Percentiles rank a stretch among this genome's conserved stretches.
phyloP scores from a whole-genome alignment of 2,113 vertebrate genomes.

The Brachypodius melanocephalos region DNA sequence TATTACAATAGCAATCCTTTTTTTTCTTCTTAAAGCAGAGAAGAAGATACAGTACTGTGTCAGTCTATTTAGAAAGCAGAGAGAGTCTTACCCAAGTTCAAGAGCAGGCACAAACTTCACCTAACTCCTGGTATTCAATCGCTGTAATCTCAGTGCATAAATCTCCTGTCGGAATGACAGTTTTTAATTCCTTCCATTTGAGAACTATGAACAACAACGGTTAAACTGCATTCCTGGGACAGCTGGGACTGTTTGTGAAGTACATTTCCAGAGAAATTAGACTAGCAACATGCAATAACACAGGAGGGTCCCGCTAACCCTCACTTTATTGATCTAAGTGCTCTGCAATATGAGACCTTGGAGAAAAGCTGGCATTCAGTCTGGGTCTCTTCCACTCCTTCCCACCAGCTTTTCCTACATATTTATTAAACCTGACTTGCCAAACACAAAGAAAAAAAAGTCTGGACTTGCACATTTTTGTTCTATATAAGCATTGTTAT shows the following conservation, averaged over 20 bases:
- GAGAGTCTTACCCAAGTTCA: not conserved
- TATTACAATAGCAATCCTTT: not conserved
- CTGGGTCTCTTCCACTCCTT: not conserved
- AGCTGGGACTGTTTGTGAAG: conserved; percentile 41
- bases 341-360: not conserved
- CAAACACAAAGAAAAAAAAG: not conserved
- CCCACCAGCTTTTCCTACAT: not conserved
- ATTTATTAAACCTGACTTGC: conserved; percentile 4
- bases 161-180: not conserved
- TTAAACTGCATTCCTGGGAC: conserved; percentile 45
- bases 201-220: not conserved
- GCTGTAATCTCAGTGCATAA: not conserved
- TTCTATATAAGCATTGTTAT: not conserved
- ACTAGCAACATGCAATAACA: conserved; percentile 23
- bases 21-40: not conserved
- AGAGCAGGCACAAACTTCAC: not conserved
- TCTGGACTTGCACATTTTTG: not conserved
- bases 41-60: not conserved
- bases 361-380: not conserved
- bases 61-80: not conserved
- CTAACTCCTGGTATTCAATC: not conserved
- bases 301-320: not conserved
- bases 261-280: conserved; percentile 10
- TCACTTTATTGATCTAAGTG: conserved; percentile 4
- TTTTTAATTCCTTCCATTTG: not conserved